phyloP scores from a whole-genome alignment of 2,797 vertebrate genomes.

The Fratercula arctica region DNA sequence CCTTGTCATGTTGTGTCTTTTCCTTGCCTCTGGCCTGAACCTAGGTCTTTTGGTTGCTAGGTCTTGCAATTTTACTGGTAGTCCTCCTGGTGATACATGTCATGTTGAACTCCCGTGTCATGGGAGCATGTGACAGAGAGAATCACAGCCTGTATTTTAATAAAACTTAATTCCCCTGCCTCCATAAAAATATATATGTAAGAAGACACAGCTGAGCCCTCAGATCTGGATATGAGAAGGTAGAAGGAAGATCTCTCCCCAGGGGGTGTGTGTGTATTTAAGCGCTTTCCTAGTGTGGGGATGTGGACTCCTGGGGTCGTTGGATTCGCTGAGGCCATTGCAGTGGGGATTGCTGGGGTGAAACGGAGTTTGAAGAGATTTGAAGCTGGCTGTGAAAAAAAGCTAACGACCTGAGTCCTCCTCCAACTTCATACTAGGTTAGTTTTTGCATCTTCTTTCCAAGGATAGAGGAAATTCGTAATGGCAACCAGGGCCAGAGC shows the following conservation, averaged over 20 bases:
- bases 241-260: neutral
- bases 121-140: constrained; percentile 35
- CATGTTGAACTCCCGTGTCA: neutral
- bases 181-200: neutral
- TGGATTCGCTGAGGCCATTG: neutral
- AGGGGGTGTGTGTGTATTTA: neutral
- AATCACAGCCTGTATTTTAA: constrained; percentile 32
- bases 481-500: neutral
- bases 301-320: neutral
- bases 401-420: neutral
- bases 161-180: constrained; percentile 18
- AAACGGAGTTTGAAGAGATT: neutral
- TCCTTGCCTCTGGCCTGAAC: constrained; percentile 19
- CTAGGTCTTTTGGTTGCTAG: neutral
- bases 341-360: neutral
- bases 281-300: neutral
- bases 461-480: neutral
- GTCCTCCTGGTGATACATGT: constrained; percentile 31
- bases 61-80: constrained; percentile 22
- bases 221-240: neutral
- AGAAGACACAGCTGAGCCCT: constrained; percentile 8
- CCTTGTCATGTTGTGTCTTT: neutral
- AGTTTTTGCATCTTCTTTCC: neutral
- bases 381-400: neutral
- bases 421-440: neutral